These are phyloP conservation scores for Pseudonaja textilis DNA, from an alignment of 2,113 vertebrate species.

Conservation along the genomic window DNA sequence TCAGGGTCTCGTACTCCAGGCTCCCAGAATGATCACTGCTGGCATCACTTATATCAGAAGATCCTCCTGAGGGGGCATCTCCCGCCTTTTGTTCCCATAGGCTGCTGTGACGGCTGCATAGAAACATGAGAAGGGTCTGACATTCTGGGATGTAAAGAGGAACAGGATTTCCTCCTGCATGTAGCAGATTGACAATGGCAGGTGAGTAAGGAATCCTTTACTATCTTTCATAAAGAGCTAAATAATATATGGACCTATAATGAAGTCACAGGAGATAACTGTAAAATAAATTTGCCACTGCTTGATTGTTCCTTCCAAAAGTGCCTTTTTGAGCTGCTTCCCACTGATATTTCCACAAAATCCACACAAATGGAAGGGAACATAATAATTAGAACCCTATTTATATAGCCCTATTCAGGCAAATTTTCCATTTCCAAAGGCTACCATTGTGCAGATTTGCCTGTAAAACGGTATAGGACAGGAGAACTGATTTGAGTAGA, in stretches of 20 bases:
- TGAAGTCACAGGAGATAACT: background rate
- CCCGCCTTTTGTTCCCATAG: constrained; percentile 66
- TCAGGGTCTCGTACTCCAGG: constrained; percentile 36
- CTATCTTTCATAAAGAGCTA: background rate
- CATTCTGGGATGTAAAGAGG: constrained; percentile 9
- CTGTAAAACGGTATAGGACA: background rate
- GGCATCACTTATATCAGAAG: constrained; percentile 55
- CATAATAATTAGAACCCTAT: background rate
- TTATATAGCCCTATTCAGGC: background rate
- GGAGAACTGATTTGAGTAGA: background rate
- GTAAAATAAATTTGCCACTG: background rate
- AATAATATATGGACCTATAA: background rate
- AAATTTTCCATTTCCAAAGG: background rate
- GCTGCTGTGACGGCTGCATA: constrained; percentile 68
- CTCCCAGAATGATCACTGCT: constrained; percentile 51
- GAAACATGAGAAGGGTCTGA: accelerated
- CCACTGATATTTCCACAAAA: background rate
- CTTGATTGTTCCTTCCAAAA: background rate
- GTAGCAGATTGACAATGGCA: background rate
- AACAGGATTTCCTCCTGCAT: background rate
- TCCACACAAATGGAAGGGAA: background rate
- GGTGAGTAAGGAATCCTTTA: background rate
- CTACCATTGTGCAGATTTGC: background rate
- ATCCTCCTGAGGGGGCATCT: constrained; percentile 43
- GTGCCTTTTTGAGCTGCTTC: background rate